Evolutionary conservation across 2,888 invertebrate genomes (phyloP).

Genomic region (Lottia gigantea): DNA sequence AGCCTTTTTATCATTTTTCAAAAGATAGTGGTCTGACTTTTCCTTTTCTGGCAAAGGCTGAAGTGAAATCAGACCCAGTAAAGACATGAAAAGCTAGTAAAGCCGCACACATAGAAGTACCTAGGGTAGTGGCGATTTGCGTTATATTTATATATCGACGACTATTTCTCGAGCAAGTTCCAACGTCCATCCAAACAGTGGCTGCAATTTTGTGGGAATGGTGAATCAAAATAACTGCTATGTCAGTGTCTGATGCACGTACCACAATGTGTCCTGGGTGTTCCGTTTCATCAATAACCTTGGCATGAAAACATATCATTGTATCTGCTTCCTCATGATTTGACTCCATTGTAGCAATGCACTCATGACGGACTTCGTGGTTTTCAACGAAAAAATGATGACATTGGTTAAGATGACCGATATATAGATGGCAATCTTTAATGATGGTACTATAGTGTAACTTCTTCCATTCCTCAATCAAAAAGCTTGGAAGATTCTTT

Average conservation of each 20-base stretch:
- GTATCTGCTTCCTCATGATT: constrained; percentile 3
- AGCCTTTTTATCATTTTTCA: not conserved
- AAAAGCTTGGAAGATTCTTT: not conserved
- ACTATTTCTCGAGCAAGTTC: not conserved
- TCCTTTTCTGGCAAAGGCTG: not conserved
- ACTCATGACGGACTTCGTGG: no score
- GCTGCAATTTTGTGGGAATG: not conserved
- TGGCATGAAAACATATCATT: not conserved
- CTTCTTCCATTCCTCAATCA: not conserved
- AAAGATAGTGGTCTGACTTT: not conserved
- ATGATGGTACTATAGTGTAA: not conserved
- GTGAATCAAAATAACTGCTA: not conserved
- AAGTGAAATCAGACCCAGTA: not conserved
- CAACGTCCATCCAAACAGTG: not conserved
- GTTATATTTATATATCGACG: not conserved
- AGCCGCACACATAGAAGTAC: not conserved
- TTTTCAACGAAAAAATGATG: no score
- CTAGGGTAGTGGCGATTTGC: not conserved
- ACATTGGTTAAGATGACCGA: not conserved
- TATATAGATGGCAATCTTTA: not conserved
- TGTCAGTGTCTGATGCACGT: constrained; percentile 1
- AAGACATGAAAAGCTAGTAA: not conserved
- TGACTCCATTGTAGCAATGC: no score
- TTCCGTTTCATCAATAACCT: not conserved
- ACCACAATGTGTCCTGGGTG: not conserved